Evolutionary conservation across 2,888 invertebrate species (phyloP), one percentile per base, ranked within the genome.

Genomic region (Tetropium fuscum): DNA sequence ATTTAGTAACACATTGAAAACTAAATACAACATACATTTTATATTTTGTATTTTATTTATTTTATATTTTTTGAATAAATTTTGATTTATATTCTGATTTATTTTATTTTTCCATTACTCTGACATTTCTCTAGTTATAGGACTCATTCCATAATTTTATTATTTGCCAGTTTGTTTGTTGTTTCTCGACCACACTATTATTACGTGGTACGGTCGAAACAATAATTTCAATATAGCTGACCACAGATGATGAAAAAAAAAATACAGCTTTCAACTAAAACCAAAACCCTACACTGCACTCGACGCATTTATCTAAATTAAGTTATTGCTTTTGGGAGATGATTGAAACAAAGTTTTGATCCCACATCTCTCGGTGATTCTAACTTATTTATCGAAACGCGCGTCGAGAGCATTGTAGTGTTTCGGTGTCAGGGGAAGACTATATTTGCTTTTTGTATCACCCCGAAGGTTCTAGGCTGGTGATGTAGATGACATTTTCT

Each of bases 171-270:
- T 73, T 75, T 71, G 68, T 76, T 69, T 69, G 68, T 74, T 73
- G 73, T 75, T 74, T 71, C 68, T 72, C 66, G 69, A 74, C 75
- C 68, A 70, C 75, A 75, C 76, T 70, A 36, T 41, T 75, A 76
- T 76, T 60, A 72, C 76, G 76, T 74, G 74, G 49, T 69, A 63
- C 69, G 76, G 76, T 73, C 75, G 69, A 70, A 72, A 73, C 69
- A 71, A 72, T 72, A 66, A 70, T 69, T 72, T 71, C 66, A 66
- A 68, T 61, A 62, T 62, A 60, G 60, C 66, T 66, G 68, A 69
- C 62, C 70, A 68, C 71, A 71, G 68, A 66, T 61, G 62, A 63
- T 44, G 27, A 44, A n/a, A n/a, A n/a, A n/a, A n/a, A n/a, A n/a
- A n/a, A n/a, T n/a, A n/a, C n/a, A n/a, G n/a, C n/a, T n/a, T n/a